phyloP scores from a whole-genome alignment of 2,888 invertebrate species.

The Hesperia comma region DNA sequence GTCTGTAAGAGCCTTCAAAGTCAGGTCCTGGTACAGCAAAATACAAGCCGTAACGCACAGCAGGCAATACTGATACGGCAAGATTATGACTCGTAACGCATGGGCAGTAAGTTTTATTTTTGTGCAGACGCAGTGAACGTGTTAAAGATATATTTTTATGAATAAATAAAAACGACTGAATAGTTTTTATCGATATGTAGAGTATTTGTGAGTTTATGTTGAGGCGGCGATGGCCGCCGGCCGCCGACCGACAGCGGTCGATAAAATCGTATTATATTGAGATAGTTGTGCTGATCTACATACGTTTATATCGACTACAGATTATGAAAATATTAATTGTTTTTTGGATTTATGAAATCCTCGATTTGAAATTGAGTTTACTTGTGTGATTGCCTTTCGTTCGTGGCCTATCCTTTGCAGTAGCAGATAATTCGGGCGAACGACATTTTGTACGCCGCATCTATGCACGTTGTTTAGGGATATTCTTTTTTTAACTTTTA shows the following conservation, averaged over 20 bases:
- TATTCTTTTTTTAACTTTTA: too few species aligned
- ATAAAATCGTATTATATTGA: slow-evolving; percentile 80
- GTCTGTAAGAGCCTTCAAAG: too few species aligned
- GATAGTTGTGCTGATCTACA: slow-evolving; percentile 74
- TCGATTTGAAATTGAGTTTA: slow-evolving; percentile 71
- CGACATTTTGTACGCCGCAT: slow-evolving; percentile 20
- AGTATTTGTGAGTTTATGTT: slow-evolving; percentile 80
- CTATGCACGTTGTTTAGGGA: slow-evolving; percentile 13
- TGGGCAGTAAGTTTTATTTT: too few species aligned
- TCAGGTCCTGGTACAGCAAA: too few species aligned
- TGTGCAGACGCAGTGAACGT: too few species aligned
- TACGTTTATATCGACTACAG: slow-evolving; percentile 62
- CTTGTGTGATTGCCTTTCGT: slow-evolving; percentile 73
- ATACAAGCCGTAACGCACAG: too few species aligned
- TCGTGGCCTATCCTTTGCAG: slow-evolving; percentile 78
- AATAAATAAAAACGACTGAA: slow-evolving; percentile 83
- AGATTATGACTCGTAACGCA: too few species aligned
- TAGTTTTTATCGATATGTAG: slow-evolving; percentile 81
- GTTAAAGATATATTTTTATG: slow-evolving; percentile 83
- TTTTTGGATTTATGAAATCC: slow-evolving; percentile 79
- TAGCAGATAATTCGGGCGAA: slow-evolving; percentile 55
- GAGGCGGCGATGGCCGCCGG: slow-evolving; percentile 59
- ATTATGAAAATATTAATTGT: slow-evolving; percentile 52
- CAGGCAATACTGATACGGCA: too few species aligned
- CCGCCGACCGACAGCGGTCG: slow-evolving; percentile 73